A percentile compares a stretch with the other conserved stretches of the same genome.
phyloP scores from a whole-genome alignment of 1,140 invertebrate species.

The Sipha flava region DNA sequence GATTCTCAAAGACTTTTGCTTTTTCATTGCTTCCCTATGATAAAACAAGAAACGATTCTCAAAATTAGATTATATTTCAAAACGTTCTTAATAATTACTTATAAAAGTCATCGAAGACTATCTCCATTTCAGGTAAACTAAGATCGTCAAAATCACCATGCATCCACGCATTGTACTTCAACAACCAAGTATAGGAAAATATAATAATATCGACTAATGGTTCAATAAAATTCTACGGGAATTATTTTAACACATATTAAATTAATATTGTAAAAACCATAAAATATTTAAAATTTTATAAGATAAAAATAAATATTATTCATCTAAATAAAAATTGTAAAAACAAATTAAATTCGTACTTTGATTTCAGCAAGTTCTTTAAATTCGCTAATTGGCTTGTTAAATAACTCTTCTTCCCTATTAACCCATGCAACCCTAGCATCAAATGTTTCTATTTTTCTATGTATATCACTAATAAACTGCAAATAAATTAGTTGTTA shows the following conservation, averaged over 20 bases:
- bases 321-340: too few species aligned
- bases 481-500: conserved; percentile 27
- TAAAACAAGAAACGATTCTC: not conserved
- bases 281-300: too few species aligned
- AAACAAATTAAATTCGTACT: too few species aligned
- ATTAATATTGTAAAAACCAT: too few species aligned
- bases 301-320: too few species aligned
- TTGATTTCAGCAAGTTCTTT: conserved; percentile 64
- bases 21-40: conserved; percentile 58
- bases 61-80: not conserved
- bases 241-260: too few species aligned
- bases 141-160: conserved; percentile 80
- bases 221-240: conserved; percentile 37
- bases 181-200: conserved; percentile 62
- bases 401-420: conserved; percentile 76
- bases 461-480: conserved; percentile 61
- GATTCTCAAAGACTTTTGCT: conserved; percentile 69
- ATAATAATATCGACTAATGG: conserved; percentile 59
- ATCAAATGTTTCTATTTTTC: conserved; percentile 60
- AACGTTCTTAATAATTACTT: conserved; percentile 42
- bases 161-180: conserved; percentile 75
- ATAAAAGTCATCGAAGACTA: conserved; percentile 60
- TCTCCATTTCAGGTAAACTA: conserved; percentile 61
- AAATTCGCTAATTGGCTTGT: conserved; percentile 64
- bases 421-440: conserved; percentile 75